These are phyloP conservation scores for Mormyrus iriodes DNA, from an alignment of 2,113 vertebrate species.

Conservation along the genomic window DNA sequence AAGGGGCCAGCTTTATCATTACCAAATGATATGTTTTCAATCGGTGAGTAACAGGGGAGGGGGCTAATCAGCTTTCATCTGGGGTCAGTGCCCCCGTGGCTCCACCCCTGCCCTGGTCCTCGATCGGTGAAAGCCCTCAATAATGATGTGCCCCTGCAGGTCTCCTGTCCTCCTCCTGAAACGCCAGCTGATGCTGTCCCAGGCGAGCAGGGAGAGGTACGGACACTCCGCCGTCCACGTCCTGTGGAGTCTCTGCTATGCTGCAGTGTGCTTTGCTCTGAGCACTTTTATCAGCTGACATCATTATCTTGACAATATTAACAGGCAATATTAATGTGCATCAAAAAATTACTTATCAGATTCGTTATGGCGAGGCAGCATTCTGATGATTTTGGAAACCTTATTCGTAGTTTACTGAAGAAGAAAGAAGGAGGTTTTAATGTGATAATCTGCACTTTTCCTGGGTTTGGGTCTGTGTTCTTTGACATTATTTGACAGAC, in stretches of 20 bases:
- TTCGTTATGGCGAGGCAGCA: too few relatives aligned
- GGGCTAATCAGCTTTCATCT: too few relatives aligned
- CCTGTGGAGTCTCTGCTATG: background rate
- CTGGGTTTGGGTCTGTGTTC: too few relatives aligned
- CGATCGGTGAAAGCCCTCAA: background rate
- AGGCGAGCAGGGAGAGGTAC: background rate
- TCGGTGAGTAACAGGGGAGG: background rate
- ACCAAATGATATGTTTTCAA: background rate
- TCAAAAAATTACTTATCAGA: too few relatives aligned
- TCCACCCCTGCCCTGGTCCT: background rate
- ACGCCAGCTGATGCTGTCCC: background rate
- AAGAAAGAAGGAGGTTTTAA: too few relatives aligned
- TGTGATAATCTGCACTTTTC: too few relatives aligned
- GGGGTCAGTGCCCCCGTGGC: too few relatives aligned
- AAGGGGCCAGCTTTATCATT: background rate
- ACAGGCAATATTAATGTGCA: background rate
- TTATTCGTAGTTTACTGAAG: too few relatives aligned
- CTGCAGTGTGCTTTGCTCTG: background rate
- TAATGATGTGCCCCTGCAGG: background rate
- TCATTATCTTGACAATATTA: background rate
- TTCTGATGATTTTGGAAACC: too few relatives aligned
- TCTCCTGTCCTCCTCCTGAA: background rate
- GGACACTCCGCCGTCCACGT: background rate
- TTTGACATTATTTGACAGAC: too few relatives aligned
- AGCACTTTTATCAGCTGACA: background rate